These are phyloP conservation scores for Tortrix viridana DNA, from an alignment of 2,888 invertebrate genomes.

Conservation along the genomic window DNA sequence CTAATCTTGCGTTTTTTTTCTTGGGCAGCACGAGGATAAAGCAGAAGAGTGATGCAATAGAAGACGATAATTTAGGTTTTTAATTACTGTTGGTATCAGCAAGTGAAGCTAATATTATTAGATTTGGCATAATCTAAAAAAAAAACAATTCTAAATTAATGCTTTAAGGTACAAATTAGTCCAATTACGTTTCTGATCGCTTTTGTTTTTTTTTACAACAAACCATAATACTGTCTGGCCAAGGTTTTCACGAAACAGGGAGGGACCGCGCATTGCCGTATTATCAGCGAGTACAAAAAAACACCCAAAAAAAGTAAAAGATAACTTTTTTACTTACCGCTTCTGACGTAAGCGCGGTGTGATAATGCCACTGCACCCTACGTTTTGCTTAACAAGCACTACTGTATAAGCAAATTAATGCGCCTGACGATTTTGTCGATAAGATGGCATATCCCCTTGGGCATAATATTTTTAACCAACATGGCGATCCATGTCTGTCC, in stretches of 20 bases:
- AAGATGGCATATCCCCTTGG: constrained; percentile 45
- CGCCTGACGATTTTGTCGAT: constrained; percentile 37
- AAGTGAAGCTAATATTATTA: too few relatives aligned
- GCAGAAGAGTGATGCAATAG: too few relatives aligned
- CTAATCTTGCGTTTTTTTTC: too few relatives aligned
- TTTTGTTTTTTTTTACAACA: not conserved
- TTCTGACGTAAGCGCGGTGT: constrained; percentile 22
- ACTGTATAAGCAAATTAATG: constrained; percentile 7
- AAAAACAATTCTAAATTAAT: not conserved
- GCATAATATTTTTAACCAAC: constrained; percentile 39
- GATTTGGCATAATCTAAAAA: too few relatives aligned
- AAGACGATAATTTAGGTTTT: too few relatives aligned
- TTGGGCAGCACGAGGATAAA: too few relatives aligned
- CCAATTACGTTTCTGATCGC: not conserved
- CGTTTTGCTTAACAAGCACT: constrained; percentile 17
- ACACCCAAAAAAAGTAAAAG: constrained; percentile 15
- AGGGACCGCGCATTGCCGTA: constrained; percentile 18
- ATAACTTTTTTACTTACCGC: constrained; percentile 26
- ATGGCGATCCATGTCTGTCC: constrained; percentile 23
- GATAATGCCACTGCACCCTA: constrained; percentile 30
- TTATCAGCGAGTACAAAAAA: constrained; percentile 20
- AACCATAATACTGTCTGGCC: not conserved
- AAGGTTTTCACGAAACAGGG: constrained; percentile 12
- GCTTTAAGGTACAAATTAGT: not conserved
- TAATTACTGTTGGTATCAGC: too few relatives aligned